Evolutionary conservation across 2,113 vertebrate species (phyloP), one percentile per base, ranked within the genome.

Genomic region (Elephantulus edwardii): DNA sequence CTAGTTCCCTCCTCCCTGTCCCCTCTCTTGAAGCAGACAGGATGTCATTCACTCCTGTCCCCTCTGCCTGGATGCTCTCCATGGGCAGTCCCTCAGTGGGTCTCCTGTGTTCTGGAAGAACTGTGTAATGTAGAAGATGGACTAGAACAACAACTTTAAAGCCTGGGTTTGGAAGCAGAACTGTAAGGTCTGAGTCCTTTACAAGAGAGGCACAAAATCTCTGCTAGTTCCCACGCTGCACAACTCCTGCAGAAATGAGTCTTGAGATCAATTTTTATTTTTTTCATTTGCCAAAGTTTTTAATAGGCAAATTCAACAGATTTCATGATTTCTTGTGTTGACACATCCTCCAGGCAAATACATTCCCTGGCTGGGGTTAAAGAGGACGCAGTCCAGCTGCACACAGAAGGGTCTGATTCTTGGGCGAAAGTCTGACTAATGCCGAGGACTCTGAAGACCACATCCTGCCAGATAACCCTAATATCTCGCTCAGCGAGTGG

Each of bases 391-490:
- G 66, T 48, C 84, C 89, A 89, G 74, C 89, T 86, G 81, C 28
- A 33, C 30, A 78, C 82, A 90, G 87, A 89, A 83, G 89, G 87
- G 70, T 20, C 44, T 56, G 30, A 83, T 35, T 89, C 87, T 89
- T 40, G 16, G 30, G 89, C 72, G 87, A 92, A 82, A 74, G 72
- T 75, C 93, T 89, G 92, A 93, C 42, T 44, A 66, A 93, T 75
- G 56, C 74, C 58, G 38, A 35, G 40, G 72, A 58, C 64, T 75
- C 50, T 46, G 19, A 83, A n/a, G 74, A 60, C 64, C 60, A 76
- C 38, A 79, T 92, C 83, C 91, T 91, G 93, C 85, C 90, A 91
- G 90, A 91, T 91, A 88, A 83, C 75, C 66, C 40, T 42, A 22
- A 42, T 71, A 71, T 89, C 91, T 91, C 88, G 48, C 42, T 76